A percentile compares a stretch with the other conserved stretches of the same genome.
phyloP scores from a whole-genome alignment of 2,113 vertebrate genomes.

The Crotophaga sulcirostris region DNA sequence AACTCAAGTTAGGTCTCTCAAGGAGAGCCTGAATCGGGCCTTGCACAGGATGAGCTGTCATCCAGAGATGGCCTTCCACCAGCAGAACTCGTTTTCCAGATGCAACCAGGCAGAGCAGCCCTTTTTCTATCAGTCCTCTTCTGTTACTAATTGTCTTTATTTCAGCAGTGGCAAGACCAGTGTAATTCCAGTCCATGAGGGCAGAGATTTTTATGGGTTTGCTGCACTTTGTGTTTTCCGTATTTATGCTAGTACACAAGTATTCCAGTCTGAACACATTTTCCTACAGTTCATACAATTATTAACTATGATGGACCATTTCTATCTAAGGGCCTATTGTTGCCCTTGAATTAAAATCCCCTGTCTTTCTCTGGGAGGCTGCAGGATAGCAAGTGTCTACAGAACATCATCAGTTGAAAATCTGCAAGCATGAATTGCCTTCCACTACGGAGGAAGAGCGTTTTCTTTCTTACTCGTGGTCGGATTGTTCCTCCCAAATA shows the following conservation, averaged over 20 bases:
- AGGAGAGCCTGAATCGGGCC: not conserved
- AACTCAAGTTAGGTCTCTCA: not conserved
- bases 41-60: not conserved
- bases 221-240: not conserved
- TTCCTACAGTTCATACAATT: not conserved
- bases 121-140: not conserved
- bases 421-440: not conserved
- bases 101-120: not conserved
- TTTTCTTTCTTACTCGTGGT: not conserved
- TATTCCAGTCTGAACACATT: not conserved
- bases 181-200: rapidly evolving
- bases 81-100: not conserved
- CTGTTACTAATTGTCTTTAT: not conserved
- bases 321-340: not conserved
- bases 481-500: not conserved
- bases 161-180: not conserved
- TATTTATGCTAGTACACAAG: not conserved
- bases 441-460: rapidly evolving
- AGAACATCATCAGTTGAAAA: not conserved
- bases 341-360: not conserved
- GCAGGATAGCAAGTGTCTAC: not conserved
- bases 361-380: not conserved
- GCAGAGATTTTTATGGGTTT: not conserved
- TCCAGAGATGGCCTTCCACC: not conserved
- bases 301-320: not conserved